A percentile compares a stretch with the other conserved stretches of the same genome.
phyloP scores from a whole-genome alignment of 2,888 invertebrate species.

The Agonopterix heracliana region DNA sequence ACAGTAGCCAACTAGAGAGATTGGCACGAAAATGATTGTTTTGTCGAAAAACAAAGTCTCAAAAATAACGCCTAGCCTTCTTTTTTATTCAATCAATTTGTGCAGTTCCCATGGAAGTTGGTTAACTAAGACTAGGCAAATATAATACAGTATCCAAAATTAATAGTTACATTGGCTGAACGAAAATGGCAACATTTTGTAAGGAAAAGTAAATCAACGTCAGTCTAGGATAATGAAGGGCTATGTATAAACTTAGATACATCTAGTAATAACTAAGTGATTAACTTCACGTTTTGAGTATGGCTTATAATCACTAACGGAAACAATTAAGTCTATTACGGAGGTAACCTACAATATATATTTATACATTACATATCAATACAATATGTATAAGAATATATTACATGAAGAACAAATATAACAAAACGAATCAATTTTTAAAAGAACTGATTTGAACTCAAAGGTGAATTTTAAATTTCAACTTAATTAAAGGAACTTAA shows the following conservation, averaged over 20 bases:
- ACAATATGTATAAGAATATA: conserved; percentile 55
- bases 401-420: conserved; percentile 45
- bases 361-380: conserved; percentile 55
- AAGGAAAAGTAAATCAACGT: conserved; percentile 21
- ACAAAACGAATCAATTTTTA: conserved; percentile 28
- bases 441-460: conserved; percentile 49
- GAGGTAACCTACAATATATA: conserved; percentile 54
- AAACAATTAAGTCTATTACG: conserved; percentile 54
- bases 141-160: conserved; percentile 29
- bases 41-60: conserved; percentile 39
- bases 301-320: conserved; percentile 60
- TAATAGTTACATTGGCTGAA: conserved; percentile 30
- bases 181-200: conserved; percentile 23
- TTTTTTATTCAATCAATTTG: conserved; percentile 45
- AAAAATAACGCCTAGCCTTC: conserved; percentile 46
- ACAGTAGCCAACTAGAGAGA: conserved; percentile 12
- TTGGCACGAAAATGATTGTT: conserved; percentile 40
- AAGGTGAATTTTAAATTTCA: conserved; percentile 21
- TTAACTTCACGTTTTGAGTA: conserved; percentile 66
- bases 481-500: conserved; percentile 32
- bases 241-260: conserved; percentile 29
- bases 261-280: conserved; percentile 30
- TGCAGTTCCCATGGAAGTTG: conserved; percentile 65
- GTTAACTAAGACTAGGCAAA: conserved; percentile 34
- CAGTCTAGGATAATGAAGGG: conserved; percentile 56